Percentiles rank a stretch among this genome's conserved stretches.
Conservation (phyloP, 1,140 invertebrate genomes). For the Acromyrmex charruanus region DNA sequence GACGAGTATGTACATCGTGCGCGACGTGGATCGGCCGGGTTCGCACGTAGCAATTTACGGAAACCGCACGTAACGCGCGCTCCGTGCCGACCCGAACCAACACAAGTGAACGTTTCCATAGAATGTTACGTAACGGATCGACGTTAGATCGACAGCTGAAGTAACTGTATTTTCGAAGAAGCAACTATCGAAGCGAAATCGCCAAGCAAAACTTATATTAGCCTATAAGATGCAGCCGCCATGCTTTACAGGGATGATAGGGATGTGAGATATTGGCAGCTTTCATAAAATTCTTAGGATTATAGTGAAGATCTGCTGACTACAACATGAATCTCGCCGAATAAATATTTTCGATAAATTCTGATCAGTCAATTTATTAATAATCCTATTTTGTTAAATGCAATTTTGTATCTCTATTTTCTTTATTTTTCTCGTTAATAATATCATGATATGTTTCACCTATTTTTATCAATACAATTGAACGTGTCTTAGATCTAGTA, state of each 20-base stretch:
- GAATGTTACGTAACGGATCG: conserved; percentile 78
- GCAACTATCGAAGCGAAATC: conserved; percentile 65
- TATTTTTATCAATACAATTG: background rate
- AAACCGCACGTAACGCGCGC: conserved; percentile 81
- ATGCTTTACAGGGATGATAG: background rate
- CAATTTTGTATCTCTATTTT: background rate
- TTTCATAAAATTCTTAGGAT: background rate
- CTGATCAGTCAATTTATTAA: background rate
- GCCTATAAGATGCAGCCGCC: conserved; percentile 30
- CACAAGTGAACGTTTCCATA: conserved; percentile 72
- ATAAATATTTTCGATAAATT: background rate
- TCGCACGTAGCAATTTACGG: conserved; percentile 81
- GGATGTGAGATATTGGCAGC: background rate
- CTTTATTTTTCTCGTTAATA: background rate
- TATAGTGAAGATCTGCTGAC: background rate
- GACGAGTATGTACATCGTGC: conserved; percentile 39
- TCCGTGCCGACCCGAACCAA: conserved; percentile 52
- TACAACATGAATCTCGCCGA: background rate
- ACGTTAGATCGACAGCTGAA: conserved; percentile 71
- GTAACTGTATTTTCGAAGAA: conserved; percentile 77
- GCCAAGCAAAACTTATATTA: conserved; percentile 59
- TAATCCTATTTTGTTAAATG: background rate
- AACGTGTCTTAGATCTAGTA: background rate
- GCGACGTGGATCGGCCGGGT: conserved; percentile 55
- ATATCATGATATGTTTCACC: background rate